These are phyloP conservation scores for Pluvianellus socialis DNA, from an alignment of 2,113 vertebrate species.

Conservation along the genomic window DNA sequence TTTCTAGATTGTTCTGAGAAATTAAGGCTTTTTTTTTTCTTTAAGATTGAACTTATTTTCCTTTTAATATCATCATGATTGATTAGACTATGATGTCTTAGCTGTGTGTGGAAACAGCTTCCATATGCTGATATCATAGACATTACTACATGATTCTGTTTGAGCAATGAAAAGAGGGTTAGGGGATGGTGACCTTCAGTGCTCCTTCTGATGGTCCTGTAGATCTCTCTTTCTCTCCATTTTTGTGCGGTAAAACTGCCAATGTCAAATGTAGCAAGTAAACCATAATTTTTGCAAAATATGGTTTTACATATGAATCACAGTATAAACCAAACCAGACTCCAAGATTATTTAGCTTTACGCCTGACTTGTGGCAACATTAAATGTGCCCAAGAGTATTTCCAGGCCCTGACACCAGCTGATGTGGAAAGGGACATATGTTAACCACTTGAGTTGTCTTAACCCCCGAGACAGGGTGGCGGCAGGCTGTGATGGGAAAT, in stretches of 20 bases:
- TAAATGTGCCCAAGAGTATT: neutral
- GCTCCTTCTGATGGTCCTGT: neutral
- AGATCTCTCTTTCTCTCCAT: neutral
- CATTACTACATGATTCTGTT: neutral
- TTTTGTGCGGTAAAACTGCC: neutral
- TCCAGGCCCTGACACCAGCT: neutral
- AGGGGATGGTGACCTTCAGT: neutral
- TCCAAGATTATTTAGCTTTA: neutral
- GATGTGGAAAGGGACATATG: neutral
- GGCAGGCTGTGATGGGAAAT: neutral
- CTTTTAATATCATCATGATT: neutral
- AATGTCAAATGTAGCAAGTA: neutral
- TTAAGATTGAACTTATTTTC: neutral
- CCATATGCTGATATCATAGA: neutral
- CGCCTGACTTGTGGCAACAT: neutral
- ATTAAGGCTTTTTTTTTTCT: neutral
- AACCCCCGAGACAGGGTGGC: accelerated
- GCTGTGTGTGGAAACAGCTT: neutral
- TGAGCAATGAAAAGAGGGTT: neutral
- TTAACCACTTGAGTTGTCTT: neutral
- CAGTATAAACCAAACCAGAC: neutral
- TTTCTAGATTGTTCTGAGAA: neutral
- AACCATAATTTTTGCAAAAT: neutral
- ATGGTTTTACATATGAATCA: neutral
- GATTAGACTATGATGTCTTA: neutral